phyloP scores from a whole-genome alignment of 2,888 invertebrate genomes.

The Chalcosyrphus nemorum region DNA sequence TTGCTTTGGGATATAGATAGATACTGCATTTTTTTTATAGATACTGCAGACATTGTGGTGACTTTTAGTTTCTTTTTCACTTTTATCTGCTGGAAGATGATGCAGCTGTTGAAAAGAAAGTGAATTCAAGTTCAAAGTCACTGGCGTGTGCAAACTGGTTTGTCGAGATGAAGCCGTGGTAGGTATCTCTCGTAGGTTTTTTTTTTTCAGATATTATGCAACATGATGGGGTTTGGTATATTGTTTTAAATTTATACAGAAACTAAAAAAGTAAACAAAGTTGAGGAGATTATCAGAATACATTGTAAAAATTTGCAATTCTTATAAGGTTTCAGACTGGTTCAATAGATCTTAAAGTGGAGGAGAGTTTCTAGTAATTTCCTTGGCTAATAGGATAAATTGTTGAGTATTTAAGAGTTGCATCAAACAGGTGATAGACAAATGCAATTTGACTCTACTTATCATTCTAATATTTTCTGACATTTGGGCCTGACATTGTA shows the following conservation, averaged over 20 bases:
- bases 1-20: no score
- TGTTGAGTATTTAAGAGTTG: no score
- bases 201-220: neutral
- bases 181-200: no score
- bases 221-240: neutral
- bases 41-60: constrained; percentile 16
- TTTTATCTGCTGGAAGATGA: constrained; percentile 10
- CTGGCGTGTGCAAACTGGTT: constrained; percentile 38
- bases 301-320: neutral
- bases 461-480: neutral
- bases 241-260: neutral
- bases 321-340: neutral
- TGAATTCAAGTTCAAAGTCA: constrained; percentile 67
- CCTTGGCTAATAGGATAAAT: no score
- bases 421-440: neutral
- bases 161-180: no score
- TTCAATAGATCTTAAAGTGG: neutral
- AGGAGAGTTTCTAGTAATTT: no score
- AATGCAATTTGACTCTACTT: neutral
- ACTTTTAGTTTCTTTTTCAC: neutral
- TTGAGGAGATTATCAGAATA: neutral
- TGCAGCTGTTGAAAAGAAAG: constrained; percentile 47
- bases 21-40: neutral
- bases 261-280: neutral
- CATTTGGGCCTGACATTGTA: neutral